phyloP scores from a whole-genome alignment of 2,797 vertebrate species.

The Thaleichthys pacificus region DNA sequence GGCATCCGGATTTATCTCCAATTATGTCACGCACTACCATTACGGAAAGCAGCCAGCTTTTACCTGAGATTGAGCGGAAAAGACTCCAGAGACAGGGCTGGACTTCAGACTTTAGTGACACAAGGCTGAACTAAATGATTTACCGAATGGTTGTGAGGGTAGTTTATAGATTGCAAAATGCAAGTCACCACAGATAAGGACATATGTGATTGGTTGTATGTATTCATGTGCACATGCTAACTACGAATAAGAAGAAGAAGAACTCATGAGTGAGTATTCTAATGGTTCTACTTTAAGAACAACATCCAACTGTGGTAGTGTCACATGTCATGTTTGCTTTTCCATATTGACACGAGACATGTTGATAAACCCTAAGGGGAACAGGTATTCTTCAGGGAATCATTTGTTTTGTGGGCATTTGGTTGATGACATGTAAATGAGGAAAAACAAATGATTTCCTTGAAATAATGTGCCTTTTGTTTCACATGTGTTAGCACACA shows the following conservation, averaged over 20 bases:
- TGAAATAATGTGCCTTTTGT: too few species aligned
- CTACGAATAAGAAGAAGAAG: neutral
- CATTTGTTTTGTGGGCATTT: too few species aligned
- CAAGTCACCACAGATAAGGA: conserved; percentile 1
- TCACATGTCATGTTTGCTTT: neutral
- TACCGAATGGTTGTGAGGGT: neutral
- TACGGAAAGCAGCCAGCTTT: neutral
- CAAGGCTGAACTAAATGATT: conserved; percentile 24
- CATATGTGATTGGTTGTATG: neutral
- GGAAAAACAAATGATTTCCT: too few species aligned
- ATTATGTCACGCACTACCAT: neutral
- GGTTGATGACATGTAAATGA: too few species aligned
- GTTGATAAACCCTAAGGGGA: neutral
- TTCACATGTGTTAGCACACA: too few species aligned
- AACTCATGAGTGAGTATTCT: conserved; percentile 8
- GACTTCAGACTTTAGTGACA: conserved; percentile 19
- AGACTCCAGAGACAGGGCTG: neutral
- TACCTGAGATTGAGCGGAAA: neutral
- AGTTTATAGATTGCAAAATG: neutral
- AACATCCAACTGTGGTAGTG: neutral
- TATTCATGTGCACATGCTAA: neutral
- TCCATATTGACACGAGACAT: neutral
- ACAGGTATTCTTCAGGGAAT: too few species aligned
- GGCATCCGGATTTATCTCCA: neutral
- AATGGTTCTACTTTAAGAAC: neutral